Base-by-base conservation (phyloP, 1,140 invertebrate genomes). In the Lepidurus arcticus region DNA sequence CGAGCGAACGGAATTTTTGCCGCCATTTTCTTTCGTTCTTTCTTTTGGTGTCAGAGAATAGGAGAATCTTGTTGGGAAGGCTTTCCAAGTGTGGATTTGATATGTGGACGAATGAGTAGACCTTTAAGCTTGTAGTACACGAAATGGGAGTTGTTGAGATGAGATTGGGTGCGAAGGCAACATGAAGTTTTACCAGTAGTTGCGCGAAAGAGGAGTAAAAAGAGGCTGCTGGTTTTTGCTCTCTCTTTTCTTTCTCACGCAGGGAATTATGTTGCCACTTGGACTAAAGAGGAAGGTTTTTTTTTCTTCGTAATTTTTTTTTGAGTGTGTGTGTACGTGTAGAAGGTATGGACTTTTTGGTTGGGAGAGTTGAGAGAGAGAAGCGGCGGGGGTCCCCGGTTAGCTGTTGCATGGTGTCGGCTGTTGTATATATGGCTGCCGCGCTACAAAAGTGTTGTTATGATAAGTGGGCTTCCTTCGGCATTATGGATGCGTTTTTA, bases 401-500 rank as follows among this genome's bases (percentile, higher is more conserved):
- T 65, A 65, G 53, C 53, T 65, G 16, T 65, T 16, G 53, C 53
- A 65, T 65, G 53, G 53, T 65, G 53, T 65, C 53, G 53, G 53
- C 53, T 65, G 53, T 65, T 65, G 53, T 65, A 65, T 65, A 65
- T 65, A 65, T 65, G 53, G 53, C 53, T 65, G 53, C 53, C 53
- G 53, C 53, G 53, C 53, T 65, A 21, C 53, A 21, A 65, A 65
- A 65, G 53, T 65, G 53, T 65, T 65, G 53, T 65, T 65, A 65
- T 65, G 53, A 65, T 65, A 65, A 65, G 53, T 65, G 53, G 53
- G 53, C 53, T 65, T 65, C 53, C 53, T 65, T 65, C 53, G 16
- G 53, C 53, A 65, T 65, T 65, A 65, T 65, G 53, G 53, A 65
- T 65, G 53, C 53, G 53, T 65, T 65, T 65, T 65, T 65, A 65